A percentile compares a stretch with the other conserved stretches of the same genome.
Conservation (phyloP, 2,888 invertebrate species). For the Maniola hyperantus region DNA sequence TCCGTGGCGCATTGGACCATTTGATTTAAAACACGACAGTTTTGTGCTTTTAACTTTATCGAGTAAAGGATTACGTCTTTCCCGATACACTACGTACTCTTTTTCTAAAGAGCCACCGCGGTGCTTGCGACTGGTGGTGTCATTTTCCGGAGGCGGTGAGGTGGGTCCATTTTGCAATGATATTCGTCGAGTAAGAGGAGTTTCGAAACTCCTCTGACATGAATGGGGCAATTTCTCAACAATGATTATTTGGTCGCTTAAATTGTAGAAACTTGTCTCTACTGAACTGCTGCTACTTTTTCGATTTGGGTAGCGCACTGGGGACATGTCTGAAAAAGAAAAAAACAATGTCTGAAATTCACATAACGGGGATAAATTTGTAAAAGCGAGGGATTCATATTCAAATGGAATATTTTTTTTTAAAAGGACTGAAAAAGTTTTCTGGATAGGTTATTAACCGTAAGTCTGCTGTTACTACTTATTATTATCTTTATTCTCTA, state of each 20-base stretch:
- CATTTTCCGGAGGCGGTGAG: slow-evolving; percentile 72
- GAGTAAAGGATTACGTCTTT: slow-evolving; percentile 86
- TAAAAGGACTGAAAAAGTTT: neutral
- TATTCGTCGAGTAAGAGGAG: slow-evolving; percentile 70
- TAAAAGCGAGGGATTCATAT: neutral
- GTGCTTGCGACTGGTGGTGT: slow-evolving; percentile 75
- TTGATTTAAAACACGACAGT: slow-evolving; percentile 85
- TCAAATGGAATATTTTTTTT: too few species aligned
- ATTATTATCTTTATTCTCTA: neutral
- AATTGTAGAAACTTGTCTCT: slow-evolving; percentile 86
- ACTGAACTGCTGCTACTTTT: slow-evolving; percentile 85
- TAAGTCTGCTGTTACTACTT: neutral
- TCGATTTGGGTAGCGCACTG: slow-evolving; percentile 84
- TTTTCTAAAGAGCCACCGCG: slow-evolving; percentile 80
- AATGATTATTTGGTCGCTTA: slow-evolving; percentile 83
- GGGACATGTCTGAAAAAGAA: slow-evolving; percentile 83
- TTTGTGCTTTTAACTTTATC: slow-evolving; percentile 88
- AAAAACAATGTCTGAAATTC: slow-evolving; percentile 40
- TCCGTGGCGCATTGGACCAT: slow-evolving; percentile 76
- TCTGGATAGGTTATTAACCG: neutral
- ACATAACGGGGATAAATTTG: neutral
- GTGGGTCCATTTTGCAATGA: slow-evolving; percentile 71
- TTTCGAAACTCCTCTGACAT: slow-evolving; percentile 65
- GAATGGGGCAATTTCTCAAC: slow-evolving; percentile 82
- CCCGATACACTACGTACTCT: slow-evolving; percentile 82